Evolutionary conservation across 2,113 vertebrate species (phyloP).

Genomic region (Microtus oregoni): DNA sequence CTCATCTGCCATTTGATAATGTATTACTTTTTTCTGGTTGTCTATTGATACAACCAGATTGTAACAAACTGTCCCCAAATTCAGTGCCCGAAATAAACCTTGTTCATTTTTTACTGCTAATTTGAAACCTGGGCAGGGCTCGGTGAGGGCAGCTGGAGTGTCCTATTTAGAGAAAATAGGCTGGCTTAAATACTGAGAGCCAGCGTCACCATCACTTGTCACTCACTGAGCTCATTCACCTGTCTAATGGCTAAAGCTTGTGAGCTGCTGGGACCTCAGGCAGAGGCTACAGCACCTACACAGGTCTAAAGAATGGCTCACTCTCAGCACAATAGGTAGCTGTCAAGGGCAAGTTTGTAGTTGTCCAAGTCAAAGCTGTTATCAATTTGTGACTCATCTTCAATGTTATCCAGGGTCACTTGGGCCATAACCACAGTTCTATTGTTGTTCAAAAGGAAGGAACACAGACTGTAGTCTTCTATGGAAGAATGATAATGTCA

Average conservation of each 20-base stretch:
- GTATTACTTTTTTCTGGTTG: background rate
- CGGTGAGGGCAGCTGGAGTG: background rate
- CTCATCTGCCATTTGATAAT: background rate
- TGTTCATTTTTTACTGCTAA: background rate
- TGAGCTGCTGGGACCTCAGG: background rate
- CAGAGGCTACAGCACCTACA: too few species aligned
- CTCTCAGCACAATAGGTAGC: background rate
- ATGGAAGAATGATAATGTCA: constrained; percentile 21
- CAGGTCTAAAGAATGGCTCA: background rate
- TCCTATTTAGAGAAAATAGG: background rate
- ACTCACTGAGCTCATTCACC: background rate
- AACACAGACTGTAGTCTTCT: background rate
- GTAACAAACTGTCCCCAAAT: background rate
- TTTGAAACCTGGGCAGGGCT: background rate
- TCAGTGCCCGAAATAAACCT: background rate
- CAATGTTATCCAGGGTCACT: background rate
- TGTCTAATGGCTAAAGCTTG: background rate
- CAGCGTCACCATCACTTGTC: background rate
- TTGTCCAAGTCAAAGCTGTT: background rate
- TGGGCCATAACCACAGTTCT: background rate
- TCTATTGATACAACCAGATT: background rate
- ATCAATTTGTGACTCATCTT: background rate
- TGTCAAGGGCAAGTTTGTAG: background rate
- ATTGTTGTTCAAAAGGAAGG: background rate
- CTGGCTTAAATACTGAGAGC: background rate